A percentile compares a stretch with the other conserved stretches of the same genome.
Conservation (phyloP, 2,888 invertebrate species). For the Watsonalla cultraria region DNA sequence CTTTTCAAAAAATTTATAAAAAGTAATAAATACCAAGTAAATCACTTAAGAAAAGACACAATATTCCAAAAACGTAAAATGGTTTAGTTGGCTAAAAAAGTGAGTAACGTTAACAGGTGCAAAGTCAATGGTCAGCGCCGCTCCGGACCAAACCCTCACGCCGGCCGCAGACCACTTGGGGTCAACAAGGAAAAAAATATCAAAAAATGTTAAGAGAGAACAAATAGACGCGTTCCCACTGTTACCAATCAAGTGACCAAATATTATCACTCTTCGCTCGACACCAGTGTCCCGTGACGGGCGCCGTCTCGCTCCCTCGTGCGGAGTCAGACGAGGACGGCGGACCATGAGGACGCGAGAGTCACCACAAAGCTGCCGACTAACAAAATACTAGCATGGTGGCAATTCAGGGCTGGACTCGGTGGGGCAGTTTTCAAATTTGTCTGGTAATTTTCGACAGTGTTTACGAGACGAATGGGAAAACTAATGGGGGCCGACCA, state of each 20-base stretch:
- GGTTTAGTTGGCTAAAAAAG: too few species aligned
- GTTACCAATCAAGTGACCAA: slow-evolving; percentile 69
- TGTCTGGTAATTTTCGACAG: too few species aligned
- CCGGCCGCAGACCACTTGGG: slow-evolving; percentile 3
- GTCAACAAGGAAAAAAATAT: slow-evolving; percentile 25
- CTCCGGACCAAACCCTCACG: neutral
- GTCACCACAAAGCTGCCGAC: slow-evolving; percentile 70
- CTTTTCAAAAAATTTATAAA: too few species aligned
- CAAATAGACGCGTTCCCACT: slow-evolving; percentile 44
- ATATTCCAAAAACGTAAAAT: too few species aligned
- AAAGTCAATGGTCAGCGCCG: neutral
- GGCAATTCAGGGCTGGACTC: slow-evolving; percentile 62
- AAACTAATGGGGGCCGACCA: too few species aligned
- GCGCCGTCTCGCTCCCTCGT: slow-evolving; percentile 28
- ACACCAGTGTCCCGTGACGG: slow-evolving; percentile 47
- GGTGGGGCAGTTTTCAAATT: neutral
- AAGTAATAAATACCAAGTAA: too few species aligned
- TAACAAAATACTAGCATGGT: slow-evolving; percentile 74
- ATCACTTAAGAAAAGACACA: too few species aligned
- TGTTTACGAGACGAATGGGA: too few species aligned
- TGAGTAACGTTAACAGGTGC: neutral
- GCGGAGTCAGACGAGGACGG: slow-evolving; percentile 30
- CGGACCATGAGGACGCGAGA: slow-evolving; percentile 28
- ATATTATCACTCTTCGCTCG: slow-evolving; percentile 53
- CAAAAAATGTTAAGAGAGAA: slow-evolving; percentile 37